Percentiles rank a stretch among this genome's conserved stretches.
phyloP scores from a whole-genome alignment of 2,797 vertebrate genomes.

The Astyanax mexicanus region DNA sequence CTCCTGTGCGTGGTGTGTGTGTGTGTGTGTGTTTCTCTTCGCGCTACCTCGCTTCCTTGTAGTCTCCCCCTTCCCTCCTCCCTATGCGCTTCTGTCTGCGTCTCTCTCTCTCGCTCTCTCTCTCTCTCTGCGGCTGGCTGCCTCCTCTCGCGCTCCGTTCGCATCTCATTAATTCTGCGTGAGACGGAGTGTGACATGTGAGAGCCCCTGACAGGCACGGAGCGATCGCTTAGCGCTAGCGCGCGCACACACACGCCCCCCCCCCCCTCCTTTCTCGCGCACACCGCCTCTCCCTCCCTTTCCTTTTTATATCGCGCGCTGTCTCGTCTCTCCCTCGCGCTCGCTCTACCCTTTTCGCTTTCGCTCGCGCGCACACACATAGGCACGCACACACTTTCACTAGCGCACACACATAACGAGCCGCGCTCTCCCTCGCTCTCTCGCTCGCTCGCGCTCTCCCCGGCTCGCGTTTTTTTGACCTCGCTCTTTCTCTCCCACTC shows the following conservation, averaged over 20 bases:
- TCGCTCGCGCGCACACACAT: slow-evolving; percentile 32
- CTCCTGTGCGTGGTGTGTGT: slow-evolving; percentile 7
- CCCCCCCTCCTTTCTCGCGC: slow-evolving; percentile 27
- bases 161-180: slow-evolving; percentile 66
- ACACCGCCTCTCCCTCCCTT: slow-evolving; percentile 27
- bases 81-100: neutral
- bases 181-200: slow-evolving; percentile 65
- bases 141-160: slow-evolving; percentile 45
- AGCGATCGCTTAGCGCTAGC: slow-evolving; percentile 57
- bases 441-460: slow-evolving; percentile 31
- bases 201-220: slow-evolving; percentile 65
- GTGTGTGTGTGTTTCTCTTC: slow-evolving; percentile 1
- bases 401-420: neutral
- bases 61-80: slow-evolving; percentile 3
- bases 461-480: slow-evolving; percentile 17
- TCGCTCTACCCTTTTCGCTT: slow-evolving; percentile 43
- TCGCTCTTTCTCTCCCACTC: slow-evolving; percentile 37
- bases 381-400: slow-evolving; percentile 28
- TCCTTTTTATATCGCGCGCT: slow-evolving; percentile 44
- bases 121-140: slow-evolving; percentile 47
- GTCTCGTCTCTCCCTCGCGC: slow-evolving; percentile 35
- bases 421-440: neutral
- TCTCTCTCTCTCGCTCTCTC: slow-evolving; percentile 47
- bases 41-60: slow-evolving; percentile 44
- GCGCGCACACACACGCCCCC: slow-evolving; percentile 21